Conservation (phyloP, 2,888 invertebrate genomes). For the Cyclophora punctaria region DNA sequence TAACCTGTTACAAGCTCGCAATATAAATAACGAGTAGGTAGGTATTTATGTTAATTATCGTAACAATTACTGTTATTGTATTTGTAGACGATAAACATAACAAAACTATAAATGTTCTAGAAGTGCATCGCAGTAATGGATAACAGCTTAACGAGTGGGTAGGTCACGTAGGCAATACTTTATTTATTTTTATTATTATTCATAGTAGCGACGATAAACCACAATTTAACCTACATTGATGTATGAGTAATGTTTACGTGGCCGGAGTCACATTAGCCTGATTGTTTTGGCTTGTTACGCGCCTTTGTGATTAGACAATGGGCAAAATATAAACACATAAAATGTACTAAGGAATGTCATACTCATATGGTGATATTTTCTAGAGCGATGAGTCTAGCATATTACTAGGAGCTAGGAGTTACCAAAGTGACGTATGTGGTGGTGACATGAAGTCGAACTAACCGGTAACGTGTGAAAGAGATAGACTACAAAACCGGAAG, state of each 20-base stretch:
- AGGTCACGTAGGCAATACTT: constrained; percentile 54
- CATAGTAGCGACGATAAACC: constrained; percentile 7
- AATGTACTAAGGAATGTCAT: too few species aligned
- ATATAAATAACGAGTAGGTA: constrained; percentile 21
- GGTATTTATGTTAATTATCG: constrained; percentile 29
- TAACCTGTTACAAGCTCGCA: constrained; percentile 19
- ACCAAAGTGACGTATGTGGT: too few species aligned
- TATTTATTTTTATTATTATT: constrained; percentile 5
- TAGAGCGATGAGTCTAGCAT: too few species aligned
- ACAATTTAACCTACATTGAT: constrained; percentile 12
- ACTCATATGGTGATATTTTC: too few species aligned
- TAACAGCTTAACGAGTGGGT: constrained; percentile 42
- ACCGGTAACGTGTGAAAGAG: too few species aligned
- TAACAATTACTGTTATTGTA: constrained; percentile 24
- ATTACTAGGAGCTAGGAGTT: not conserved
- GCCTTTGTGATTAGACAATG: too few species aligned
- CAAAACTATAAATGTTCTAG: constrained; percentile 18
- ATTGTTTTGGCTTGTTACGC: not conserved
- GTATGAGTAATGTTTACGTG: constrained; percentile 5
- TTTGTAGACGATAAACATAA: constrained; percentile 13
- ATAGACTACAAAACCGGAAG: too few species aligned
- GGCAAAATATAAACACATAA: too few species aligned
- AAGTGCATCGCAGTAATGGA: constrained; percentile 18
- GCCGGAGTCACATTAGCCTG: constrained; percentile 2
- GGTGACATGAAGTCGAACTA: too few species aligned